Conservation (phyloP, 2,888 invertebrate species). For the Copidosoma aretas region DNA sequence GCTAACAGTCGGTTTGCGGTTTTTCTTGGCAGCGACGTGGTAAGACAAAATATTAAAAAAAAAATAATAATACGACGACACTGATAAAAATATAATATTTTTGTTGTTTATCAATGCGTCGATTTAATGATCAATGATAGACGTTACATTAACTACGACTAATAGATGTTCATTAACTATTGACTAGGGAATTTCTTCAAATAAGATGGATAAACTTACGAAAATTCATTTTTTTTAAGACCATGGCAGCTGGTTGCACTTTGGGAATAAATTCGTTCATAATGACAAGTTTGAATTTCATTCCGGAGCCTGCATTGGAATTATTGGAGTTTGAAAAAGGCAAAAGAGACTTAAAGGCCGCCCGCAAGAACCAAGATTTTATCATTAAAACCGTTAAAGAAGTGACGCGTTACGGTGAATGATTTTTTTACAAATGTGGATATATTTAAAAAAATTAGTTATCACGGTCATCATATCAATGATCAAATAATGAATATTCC, state of each 20-base stretch:
- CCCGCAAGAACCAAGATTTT: constrained; percentile 65
- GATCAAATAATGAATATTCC: background rate
- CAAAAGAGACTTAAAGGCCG: constrained; percentile 62
- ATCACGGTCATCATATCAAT: constrained; percentile 2
- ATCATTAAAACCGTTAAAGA: constrained; percentile 50
- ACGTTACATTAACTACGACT: too few relatives aligned
- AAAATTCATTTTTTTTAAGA: constrained; percentile 57
- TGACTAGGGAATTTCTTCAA: too few relatives aligned
- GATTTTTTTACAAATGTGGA: constrained; percentile 62
- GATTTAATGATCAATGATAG: too few relatives aligned
- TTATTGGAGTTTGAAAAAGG: constrained; percentile 66
- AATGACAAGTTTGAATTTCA: constrained; percentile 73
- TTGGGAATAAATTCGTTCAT: constrained; percentile 78
- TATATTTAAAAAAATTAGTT: too few relatives aligned
- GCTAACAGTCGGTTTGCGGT: constrained; percentile 66
- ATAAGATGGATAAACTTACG: too few relatives aligned
- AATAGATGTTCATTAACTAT: constrained; percentile 4
- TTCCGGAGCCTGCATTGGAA: constrained; percentile 67
- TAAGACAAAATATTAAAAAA: constrained; percentile 53
- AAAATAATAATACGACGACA: constrained; percentile 6
- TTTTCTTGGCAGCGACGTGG: constrained; percentile 75
- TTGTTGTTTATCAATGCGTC: too few relatives aligned
- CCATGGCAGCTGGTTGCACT: constrained; percentile 71
- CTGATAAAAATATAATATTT: too few relatives aligned
- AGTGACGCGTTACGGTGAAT: constrained; percentile 62